A percentile compares a stretch with the other conserved stretches of the same genome.
Evolutionary conservation across 2,797 vertebrate genomes (phyloP).

Genomic region (Alca torda): DNA sequence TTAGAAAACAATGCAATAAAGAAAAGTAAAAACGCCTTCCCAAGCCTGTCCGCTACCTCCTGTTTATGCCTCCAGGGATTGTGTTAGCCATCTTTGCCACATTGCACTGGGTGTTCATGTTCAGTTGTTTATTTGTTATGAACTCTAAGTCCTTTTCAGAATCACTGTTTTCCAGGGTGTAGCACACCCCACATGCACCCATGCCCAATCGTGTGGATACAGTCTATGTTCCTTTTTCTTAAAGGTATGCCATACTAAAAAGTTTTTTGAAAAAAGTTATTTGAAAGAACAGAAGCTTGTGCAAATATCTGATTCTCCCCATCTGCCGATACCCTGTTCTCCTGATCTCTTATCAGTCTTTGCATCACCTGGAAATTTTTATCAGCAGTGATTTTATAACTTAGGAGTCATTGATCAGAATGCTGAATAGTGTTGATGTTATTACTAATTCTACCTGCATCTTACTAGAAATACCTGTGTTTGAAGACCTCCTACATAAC

Average conservation of each 20-base stretch:
- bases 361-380: background rate
- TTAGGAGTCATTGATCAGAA: background rate
- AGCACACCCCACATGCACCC: background rate
- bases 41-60: background rate
- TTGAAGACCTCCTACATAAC: background rate
- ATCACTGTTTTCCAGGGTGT: background rate
- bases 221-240: background rate
- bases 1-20: conserved; percentile 39
- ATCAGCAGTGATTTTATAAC: background rate
- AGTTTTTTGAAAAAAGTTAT: background rate
- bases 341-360: background rate
- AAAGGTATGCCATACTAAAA: background rate
- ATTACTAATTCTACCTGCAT: background rate
- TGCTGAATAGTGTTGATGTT: background rate
- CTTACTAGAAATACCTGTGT: background rate
- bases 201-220: background rate
- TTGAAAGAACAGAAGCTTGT: background rate
- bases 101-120: background rate
- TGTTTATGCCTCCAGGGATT: background rate
- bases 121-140: background rate
- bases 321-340: background rate
- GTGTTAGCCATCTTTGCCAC: background rate
- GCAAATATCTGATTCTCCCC: background rate
- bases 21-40: conserved; percentile 8
- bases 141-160: background rate